phyloP scores from a whole-genome alignment of 2,797 vertebrate genomes.

The Adelosebastes latens region DNA sequence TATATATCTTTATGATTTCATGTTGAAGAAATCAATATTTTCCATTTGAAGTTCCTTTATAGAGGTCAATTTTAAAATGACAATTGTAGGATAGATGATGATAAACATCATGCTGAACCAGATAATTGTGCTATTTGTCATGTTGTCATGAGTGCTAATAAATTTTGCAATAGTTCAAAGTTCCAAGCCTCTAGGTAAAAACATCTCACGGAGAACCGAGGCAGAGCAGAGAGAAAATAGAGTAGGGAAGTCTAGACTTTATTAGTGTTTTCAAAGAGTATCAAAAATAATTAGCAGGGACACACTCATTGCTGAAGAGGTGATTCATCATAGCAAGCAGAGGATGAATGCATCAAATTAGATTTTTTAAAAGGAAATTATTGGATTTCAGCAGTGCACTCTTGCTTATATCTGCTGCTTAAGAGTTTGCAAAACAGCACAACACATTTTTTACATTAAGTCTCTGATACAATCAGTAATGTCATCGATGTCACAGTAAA shows the following conservation, averaged over 20 bases:
- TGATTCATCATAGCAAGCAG: conserved; percentile 50
- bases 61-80: conserved; percentile 42
- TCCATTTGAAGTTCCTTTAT: conserved; percentile 47
- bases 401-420: background rate
- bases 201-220: conserved; percentile 9
- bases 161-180: conserved; percentile 50
- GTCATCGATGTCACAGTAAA: background rate
- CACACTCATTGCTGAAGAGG: conserved; percentile 11
- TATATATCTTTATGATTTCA: conserved; percentile 29
- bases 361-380: background rate
- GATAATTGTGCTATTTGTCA: conserved; percentile 74
- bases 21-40: conserved; percentile 54
- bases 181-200: conserved; percentile 57
- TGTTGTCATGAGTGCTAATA: conserved; percentile 59
- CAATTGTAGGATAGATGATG: conserved; percentile 44
- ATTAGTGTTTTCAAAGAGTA: conserved; percentile 25
- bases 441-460: background rate
- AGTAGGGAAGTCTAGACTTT: conserved; percentile 47
- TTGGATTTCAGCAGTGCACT: conserved; percentile 2
- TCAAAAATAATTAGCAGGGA: conserved; percentile 43
- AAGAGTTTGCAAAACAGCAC: background rate
- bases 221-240: conserved; percentile 35
- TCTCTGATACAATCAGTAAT: background rate
- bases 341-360: conserved; percentile 24
- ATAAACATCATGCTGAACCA: conserved; percentile 62